Conservation (phyloP, 2,797 vertebrate genomes). For the Eidolon dupreanum region DNA sequence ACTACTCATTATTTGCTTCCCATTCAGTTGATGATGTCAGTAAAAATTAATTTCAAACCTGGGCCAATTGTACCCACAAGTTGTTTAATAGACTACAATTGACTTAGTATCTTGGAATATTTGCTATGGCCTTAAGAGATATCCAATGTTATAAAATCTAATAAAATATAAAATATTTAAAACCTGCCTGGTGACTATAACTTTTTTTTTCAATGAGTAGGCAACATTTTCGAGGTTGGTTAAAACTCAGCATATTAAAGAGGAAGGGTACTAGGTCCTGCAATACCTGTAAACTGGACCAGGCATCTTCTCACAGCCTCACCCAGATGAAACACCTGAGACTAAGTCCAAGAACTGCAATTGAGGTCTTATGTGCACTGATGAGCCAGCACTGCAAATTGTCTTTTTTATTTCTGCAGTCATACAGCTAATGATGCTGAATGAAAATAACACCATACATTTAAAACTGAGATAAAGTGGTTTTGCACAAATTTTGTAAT, state of each 20-base stretch:
- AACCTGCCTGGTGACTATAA: slow-evolving; percentile 28
- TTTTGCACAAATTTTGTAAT: not conserved
- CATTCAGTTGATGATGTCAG: slow-evolving; percentile 58
- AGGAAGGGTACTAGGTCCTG: not conserved
- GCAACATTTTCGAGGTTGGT: not conserved
- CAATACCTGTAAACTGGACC: slow-evolving; percentile 30
- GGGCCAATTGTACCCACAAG: slow-evolving; percentile 41
- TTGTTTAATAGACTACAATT: slow-evolving; percentile 31
- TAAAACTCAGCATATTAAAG: slow-evolving; percentile 22
- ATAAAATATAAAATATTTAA: slow-evolving; percentile 49
- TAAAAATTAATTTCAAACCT: slow-evolving; percentile 60
- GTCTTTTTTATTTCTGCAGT: slow-evolving; percentile 40
- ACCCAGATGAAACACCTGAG: slow-evolving; percentile 58
- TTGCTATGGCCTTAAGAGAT: slow-evolving; percentile 42
- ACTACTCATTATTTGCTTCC: slow-evolving; percentile 65
- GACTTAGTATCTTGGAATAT: slow-evolving; percentile 23
- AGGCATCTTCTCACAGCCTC: slow-evolving; percentile 37
- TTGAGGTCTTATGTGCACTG: slow-evolving; percentile 17
- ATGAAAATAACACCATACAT: not conserved
- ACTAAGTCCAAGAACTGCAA: slow-evolving; percentile 59
- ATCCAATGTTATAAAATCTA: slow-evolving; percentile 41
- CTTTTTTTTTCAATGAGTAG: slow-evolving; percentile 30
- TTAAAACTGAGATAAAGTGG: not conserved
- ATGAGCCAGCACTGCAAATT: slow-evolving; percentile 62
- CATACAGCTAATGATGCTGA: not conserved